These are phyloP conservation scores for Ophiothrix spiculata DNA, from an alignment of 35 echinoderm and acorn worm genomes.

Conservation along the genomic window DNA sequence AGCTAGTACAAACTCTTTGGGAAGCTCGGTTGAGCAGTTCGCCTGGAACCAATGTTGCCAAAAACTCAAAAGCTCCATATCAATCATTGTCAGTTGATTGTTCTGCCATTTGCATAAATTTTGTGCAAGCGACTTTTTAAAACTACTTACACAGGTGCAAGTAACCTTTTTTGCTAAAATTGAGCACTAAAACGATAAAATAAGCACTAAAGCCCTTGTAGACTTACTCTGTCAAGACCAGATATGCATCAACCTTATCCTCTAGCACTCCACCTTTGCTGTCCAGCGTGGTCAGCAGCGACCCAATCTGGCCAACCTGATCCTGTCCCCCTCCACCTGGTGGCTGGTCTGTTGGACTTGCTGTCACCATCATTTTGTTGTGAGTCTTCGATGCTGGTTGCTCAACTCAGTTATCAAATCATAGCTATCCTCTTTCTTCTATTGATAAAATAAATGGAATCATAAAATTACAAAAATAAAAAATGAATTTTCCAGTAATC, in stretches of 20 bases:
- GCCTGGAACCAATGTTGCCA: not conserved
- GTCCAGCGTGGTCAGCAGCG: slow-evolving; percentile 32
- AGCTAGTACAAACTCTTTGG: not conserved
- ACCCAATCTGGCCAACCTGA: not conserved
- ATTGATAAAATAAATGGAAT: not conserved
- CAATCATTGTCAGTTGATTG: no score
- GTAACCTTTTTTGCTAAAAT: no score
- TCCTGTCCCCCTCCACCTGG: not conserved
- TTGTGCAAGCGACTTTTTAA: no score
- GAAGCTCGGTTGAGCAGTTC: not conserved
- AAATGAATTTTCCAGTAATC: not conserved
- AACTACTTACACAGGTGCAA: no score
- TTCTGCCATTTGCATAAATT: no score
- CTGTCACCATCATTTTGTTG: slow-evolving; percentile 29
- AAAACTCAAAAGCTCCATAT: no score
- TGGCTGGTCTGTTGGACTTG: slow-evolving; percentile 4
- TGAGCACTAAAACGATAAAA: not conserved
- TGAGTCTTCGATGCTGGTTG: not conserved
- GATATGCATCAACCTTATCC: slow-evolving; percentile 40
- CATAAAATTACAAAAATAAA: not conserved
- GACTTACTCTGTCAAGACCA: slow-evolving; percentile 47
- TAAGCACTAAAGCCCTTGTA: not conserved
- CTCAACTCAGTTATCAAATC: not conserved
- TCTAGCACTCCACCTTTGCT: slow-evolving; percentile 22
- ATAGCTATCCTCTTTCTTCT: not conserved